These are phyloP conservation scores for Strix uralensis DNA, from an alignment of 2,113 vertebrate species.

Conservation along the genomic window DNA sequence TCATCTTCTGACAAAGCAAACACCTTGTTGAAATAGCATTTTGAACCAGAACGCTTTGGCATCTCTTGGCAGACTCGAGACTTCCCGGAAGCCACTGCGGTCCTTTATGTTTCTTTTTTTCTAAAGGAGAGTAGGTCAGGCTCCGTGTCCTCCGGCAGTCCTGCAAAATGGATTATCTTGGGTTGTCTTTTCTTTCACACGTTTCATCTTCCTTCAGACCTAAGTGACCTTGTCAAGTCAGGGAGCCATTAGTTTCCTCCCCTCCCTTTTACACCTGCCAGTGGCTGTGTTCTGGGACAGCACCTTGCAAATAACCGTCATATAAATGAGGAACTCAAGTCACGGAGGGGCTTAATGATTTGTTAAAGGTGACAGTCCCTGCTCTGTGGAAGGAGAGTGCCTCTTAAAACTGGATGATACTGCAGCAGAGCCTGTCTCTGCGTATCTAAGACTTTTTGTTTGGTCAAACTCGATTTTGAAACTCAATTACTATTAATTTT, in stretches of 20 bases:
- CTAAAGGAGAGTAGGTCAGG: neutral
- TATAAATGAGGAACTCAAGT: neutral
- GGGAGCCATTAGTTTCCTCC: neutral
- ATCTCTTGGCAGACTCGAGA: neutral
- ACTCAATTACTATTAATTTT: neutral
- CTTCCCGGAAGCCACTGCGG: neutral
- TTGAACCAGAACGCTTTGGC: neutral
- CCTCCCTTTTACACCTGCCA: neutral
- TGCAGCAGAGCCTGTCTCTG: neutral
- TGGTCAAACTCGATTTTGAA: neutral
- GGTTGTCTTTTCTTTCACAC: neutral
- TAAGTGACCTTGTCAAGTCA: neutral
- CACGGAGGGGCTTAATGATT: neutral
- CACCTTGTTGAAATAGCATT: neutral
- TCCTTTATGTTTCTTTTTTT: neutral
- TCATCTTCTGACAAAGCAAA: constrained; percentile 37
- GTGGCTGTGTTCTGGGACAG: neutral
- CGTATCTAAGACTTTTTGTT: neutral
- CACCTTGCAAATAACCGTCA: neutral
- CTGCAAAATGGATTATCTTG: neutral
- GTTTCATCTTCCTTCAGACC: neutral
- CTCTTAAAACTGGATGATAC: neutral
- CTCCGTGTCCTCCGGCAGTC: neutral
- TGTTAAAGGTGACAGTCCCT: neutral
- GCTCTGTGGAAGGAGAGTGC: neutral